Base-by-base conservation (phyloP, 92 coral and sea anemone species). In the Scolanthus callimorphus region DNA sequence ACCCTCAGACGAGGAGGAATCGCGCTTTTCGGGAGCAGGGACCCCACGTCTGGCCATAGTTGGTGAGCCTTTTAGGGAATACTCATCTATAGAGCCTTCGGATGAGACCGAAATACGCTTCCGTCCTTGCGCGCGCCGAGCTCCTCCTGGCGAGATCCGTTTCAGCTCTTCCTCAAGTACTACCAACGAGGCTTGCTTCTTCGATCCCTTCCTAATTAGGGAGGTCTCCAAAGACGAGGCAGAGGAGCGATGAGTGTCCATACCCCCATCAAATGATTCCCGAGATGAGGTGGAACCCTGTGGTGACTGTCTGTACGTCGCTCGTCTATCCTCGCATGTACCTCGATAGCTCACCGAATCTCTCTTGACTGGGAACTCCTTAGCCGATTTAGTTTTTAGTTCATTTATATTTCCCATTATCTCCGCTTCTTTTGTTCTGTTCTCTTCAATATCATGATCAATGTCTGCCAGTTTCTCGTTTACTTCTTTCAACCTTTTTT, bases 81-180 rank as follows among this genome's bases (percentile, higher is more conserved):
- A 28, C 20, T 81, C 88, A 13, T 81, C 88, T 17, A 56, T 56
- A 0, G 88, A 81, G 6, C 95, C 90, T 25, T 87, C 95, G 0
- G 95, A 87, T 13, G 95, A 87, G 19, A 72, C 43, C 0, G 95
- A 87, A 4, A 87, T 60, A 51, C 88, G 51, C 19, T 76, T 76
- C 12, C 74, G 83, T 1, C 70, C 74, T 28, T 60, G 63, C 20
- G 67, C 50, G 50, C 68, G 76, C 4, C 90, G 62, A n/a, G 81
- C 31, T 3, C 73, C 85, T 15, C 45, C 50, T 3, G 95, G 95
- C 2, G 95, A 77, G 25, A 82, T 82, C 67, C 73, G 82, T 34
- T 79, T 70, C 21, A 87, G 71, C 59, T 87, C 95, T 37, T 82
- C 83, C 52, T 87, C 95, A 17, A 87, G 70, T 19, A 76, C 83